Evolutionary conservation across 2,888 invertebrate species (phyloP).

Genomic region (Calameuta filiformis): DNA sequence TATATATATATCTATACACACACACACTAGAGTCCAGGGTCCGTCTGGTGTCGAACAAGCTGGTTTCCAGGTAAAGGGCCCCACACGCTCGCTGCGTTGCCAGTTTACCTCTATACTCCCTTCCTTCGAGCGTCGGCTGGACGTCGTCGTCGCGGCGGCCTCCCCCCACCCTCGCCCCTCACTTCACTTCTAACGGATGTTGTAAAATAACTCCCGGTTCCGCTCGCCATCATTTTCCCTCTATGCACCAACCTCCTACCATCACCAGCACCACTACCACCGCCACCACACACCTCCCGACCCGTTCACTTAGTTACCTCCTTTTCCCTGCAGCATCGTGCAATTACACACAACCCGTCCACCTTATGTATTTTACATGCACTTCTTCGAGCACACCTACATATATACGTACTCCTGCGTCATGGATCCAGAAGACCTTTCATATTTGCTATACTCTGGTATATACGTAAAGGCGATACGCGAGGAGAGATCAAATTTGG

Average conservation of each 20-base stretch:
- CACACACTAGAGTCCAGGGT: not conserved
- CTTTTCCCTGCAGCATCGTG: not conserved
- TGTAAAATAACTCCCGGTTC: slow-evolving; percentile 2
- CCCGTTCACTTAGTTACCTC: not conserved
- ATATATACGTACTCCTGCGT: not conserved
- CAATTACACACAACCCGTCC: not conserved
- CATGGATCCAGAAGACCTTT: not conserved
- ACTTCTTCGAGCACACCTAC: not conserved
- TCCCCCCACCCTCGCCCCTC: not conserved
- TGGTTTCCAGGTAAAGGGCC: slow-evolving; percentile 41
- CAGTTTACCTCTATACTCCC: slow-evolving; percentile 24
- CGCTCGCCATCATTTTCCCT: not conserved
- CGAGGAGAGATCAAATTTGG: too few relatives aligned
- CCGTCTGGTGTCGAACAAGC: slow-evolving; percentile 9
- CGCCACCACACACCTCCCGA: not conserved
- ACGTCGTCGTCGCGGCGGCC: not conserved
- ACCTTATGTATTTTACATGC: not conserved
- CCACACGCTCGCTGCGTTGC: slow-evolving; percentile 32
- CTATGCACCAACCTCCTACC: not conserved
- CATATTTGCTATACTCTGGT: slow-evolving; percentile 16
- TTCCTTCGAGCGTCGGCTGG: not conserved
- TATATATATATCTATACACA: too few relatives aligned
- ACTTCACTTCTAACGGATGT: slow-evolving; percentile 18
- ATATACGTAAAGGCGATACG: not conserved
- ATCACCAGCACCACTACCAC: too few relatives aligned